Evolutionary conservation across 2,888 invertebrate species (phyloP), one percentile per base, ranked within the genome.

Genomic region (Athalia circularis): DNA sequence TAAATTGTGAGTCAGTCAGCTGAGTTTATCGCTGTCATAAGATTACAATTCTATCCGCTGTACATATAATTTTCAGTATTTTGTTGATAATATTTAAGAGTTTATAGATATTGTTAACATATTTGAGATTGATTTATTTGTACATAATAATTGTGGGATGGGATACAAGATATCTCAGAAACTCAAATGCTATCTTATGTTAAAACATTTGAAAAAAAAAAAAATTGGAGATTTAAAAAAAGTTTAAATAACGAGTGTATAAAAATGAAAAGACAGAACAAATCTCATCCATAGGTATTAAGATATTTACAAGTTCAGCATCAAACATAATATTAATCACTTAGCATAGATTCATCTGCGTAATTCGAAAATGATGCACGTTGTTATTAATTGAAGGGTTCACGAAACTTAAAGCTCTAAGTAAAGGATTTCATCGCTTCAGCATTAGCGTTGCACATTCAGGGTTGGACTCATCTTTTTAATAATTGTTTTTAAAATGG

Each of bases 61-160:
- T 83, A 84, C 76, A 84, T 84, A 83, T 83, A 82, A 82, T 82
- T 75, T 83, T 83, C 84, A 84, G 84, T 84, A 84, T 84, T 84
- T 80, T 83, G 84, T 83, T 84, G 83, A 83, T 82, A 81, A 83
- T 81, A 77, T 82, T 84, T 84, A 84, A 84, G 82, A 84, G 84
- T 84, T 83, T 84, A 84, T 84, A 82, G 82, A 84, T 83, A 83
- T 84, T 84, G 83, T 84, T 83, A 77, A 83, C 80, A 81, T 83
- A 81, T 82, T 82, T 82, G 79, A 83, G 82, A 83, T 82, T 83
- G 82, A 83, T 84, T 84, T 84, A 83, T 84, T 83, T 83, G 82
- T 83, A 84, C 78, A 81, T 81, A 68, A 82, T 81, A 83, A 80
- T 77, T 80, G 81, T 78, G 77, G 79, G 77, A 65, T 59, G 54